These are phyloP conservation scores for Drosophila virilis DNA, from an alignment of 1,140 invertebrate genomes.

Conservation along the genomic window DNA sequence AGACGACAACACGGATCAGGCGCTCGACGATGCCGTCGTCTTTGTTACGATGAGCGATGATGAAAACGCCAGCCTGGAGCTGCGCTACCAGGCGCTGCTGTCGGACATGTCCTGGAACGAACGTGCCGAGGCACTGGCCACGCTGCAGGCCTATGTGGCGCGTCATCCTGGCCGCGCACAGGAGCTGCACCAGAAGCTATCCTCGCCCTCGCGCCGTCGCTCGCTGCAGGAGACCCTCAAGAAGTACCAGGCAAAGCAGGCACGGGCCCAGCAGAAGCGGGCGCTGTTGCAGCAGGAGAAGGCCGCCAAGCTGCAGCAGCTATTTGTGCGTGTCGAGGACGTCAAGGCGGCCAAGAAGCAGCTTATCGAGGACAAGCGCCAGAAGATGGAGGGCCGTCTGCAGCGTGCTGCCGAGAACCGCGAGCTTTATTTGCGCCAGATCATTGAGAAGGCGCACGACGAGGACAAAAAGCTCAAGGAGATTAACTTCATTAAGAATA, in stretches of 20 bases:
- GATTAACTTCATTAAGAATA: conserved; percentile 98
- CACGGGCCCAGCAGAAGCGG: conserved; percentile 91
- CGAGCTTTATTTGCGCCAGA: conserved; percentile 89
- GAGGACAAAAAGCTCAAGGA: conserved; percentile 98
- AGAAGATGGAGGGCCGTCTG: conserved; percentile 93
- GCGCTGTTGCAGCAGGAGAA: conserved; percentile 93
- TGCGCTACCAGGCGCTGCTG: conserved; percentile 89
- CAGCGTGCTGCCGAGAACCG: conserved; percentile 96
- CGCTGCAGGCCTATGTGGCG: conserved; percentile 90
- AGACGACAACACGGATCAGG: conserved; percentile 47
- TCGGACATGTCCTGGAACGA: conserved; percentile 92
- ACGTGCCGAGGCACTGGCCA: conserved; percentile 90
- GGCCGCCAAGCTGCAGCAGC: conserved; percentile 92
- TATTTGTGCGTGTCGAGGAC: conserved; percentile 95
- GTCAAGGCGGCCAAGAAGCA: conserved; percentile 95
- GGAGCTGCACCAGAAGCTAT: conserved; percentile 96
- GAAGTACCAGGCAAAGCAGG: conserved; percentile 95
- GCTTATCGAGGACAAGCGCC: conserved; percentile 92
- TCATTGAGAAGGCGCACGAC: conserved; percentile 97
- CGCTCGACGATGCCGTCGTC: conserved; percentile 59
- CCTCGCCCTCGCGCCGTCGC: conserved; percentile 93
- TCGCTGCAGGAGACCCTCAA: conserved; percentile 91
- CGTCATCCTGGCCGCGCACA: conserved; percentile 95
- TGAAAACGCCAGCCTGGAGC: conserved; percentile 85
- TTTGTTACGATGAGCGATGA: conserved; percentile 74